A percentile compares a stretch with the other conserved stretches of the same genome.
These are phyloP conservation scores for Acyrthosiphon pisum DNA, from an alignment of 1,140 invertebrate genomes.

Conservation along the genomic window DNA sequence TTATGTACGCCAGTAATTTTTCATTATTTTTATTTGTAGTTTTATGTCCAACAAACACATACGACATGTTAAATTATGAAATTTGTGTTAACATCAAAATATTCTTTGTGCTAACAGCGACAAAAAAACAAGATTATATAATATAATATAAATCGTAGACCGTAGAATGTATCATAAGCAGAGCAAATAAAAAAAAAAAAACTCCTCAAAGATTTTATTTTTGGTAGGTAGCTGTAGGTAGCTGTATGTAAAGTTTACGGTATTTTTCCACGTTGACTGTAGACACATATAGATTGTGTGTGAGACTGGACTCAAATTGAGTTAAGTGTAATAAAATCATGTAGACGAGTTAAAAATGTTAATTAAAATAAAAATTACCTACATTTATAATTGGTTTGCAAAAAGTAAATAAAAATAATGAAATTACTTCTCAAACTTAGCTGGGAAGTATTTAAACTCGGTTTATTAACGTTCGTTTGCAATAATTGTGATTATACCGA, in stretches of 20 bases:
- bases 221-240: too few relatives aligned
- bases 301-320: not conserved
- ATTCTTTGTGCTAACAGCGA: not conserved
- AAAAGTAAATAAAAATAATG: not conserved
- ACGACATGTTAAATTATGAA: not conserved
- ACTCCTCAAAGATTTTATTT: not conserved
- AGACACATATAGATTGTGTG: not conserved
- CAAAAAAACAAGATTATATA: not conserved
- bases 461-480: not conserved
- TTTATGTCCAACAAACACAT: not conserved
- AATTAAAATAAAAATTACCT: conserved; percentile 8
- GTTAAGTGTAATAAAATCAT: conserved; percentile 27
- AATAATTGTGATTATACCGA: not conserved
- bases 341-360: not conserved
- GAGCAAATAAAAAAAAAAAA: not conserved
- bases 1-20: not conserved
- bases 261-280: not conserved
- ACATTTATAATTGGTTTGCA: conserved; percentile 6
- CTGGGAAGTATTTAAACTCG: not conserved
- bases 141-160: not conserved
- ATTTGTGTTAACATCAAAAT: not conserved
- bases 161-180: not conserved
- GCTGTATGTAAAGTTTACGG: not conserved
- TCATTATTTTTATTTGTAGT: not conserved
- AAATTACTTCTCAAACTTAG: not conserved